Evolutionary conservation across 2,113 vertebrate species (phyloP).

Genomic region (Motacilla alba): DNA sequence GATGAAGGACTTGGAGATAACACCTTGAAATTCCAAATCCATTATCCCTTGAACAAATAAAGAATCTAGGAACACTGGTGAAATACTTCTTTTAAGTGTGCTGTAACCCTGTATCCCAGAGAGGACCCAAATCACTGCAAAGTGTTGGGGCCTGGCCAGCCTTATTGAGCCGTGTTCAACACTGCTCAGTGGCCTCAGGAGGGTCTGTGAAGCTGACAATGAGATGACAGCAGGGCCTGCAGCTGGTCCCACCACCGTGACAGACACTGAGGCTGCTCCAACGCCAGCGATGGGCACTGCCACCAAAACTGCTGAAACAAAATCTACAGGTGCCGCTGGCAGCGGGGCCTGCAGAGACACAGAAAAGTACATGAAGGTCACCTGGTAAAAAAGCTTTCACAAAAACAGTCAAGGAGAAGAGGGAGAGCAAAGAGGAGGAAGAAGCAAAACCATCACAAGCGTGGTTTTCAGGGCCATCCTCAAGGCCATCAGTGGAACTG

Average conservation of each 20-base stretch:
- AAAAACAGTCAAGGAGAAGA: neutral
- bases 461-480: neutral
- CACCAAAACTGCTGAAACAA: neutral
- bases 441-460: neutral
- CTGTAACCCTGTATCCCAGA: neutral
- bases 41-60: neutral
- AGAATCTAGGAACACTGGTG: neutral
- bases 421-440: neutral
- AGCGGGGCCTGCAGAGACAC: neutral
- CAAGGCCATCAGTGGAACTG: neutral
- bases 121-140: too few relatives aligned
- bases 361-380: neutral
- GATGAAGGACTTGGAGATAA: neutral
- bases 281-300: accelerated
- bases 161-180: too few relatives aligned
- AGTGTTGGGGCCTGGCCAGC: neutral
- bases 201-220: neutral
- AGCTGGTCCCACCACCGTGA: neutral
- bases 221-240: neutral
- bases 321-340: accelerated
- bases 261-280: neutral
- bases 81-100: neutral
- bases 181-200: neutral
- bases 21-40: neutral
- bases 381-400: neutral